Evolutionary conservation across 2,113 vertebrate species (phyloP), one percentile per base, ranked within the genome.

Genomic region (Phainopepla nitens): DNA sequence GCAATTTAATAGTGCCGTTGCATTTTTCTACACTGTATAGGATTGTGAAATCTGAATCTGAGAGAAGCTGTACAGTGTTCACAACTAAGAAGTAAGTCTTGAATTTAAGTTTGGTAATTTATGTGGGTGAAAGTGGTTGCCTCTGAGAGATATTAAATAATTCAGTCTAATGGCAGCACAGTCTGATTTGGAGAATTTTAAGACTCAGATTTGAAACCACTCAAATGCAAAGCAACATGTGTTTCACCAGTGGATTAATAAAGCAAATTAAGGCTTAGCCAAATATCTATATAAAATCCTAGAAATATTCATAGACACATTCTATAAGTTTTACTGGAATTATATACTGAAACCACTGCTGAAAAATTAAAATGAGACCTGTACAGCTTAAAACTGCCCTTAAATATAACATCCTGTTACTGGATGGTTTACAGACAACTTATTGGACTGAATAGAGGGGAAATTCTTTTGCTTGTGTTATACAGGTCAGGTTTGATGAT

Each of bases 401-500:
- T 65, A 78, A 88, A 68, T 81, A 75, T 80, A 89, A 90, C 60
- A 92, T 95, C 68, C 50, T 93, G 44, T 50, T 75, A 77, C 71
- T 92, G 75, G 79, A 72, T 79, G 41, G 69, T 92, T 95, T 77
- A 81, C 78, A 85, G 81, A 90, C 24, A 94, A 89, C 77, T 89
- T 92, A 33, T 57, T 96, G 57, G 25, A 72, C 45, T 57, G 75
- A 83, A 60, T 9, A 88, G 50, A 90, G 56, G 33, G 10, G 28
- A 94, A 94, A 95, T 93, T 90, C 47, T 92, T 91, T 72, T 49
- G 31, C 51, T 56, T 90, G 68, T 90, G 51, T 92, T 92, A 75
- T 42, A 87, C 47, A 91, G 85, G 82, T 94, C 84, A 91, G 29
- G 27, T 90, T 90, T 88, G 94, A 87, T 77, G 93, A 91, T 88